Percentiles rank a stretch among this genome's conserved stretches.
Conservation (phyloP, 2,888 invertebrate genomes). For the Calliscelio sp. region DNA sequence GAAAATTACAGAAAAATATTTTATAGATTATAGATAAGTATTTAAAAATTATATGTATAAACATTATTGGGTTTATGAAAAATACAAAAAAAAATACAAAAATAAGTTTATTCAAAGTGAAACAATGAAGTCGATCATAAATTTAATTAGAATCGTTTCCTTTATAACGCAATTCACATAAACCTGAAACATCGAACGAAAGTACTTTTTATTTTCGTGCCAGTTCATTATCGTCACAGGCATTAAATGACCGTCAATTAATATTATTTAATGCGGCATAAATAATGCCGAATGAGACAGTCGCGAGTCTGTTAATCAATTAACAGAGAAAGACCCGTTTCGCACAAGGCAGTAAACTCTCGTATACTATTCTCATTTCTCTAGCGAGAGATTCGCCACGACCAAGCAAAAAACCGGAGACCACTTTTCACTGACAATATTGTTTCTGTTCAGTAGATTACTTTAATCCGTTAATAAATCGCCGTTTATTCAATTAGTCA, state of each 20-base stretch:
- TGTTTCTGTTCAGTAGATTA: neutral
- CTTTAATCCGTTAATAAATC: neutral
- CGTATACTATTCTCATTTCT: slow-evolving; percentile 48
- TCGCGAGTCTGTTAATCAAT: slow-evolving; percentile 48
- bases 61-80: no score
- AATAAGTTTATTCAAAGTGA: no score
- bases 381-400: slow-evolving; percentile 29
- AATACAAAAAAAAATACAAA: no score
- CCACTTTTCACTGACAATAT: slow-evolving; percentile 33
- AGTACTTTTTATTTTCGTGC: slow-evolving; percentile 25
- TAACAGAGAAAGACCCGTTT: slow-evolving; percentile 40
- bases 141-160: no score
- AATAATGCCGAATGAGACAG: slow-evolving; percentile 40
- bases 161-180: neutral
- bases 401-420: neutral
- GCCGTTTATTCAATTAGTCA: neutral
- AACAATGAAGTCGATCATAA: no score
- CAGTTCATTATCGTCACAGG: slow-evolving; percentile 20
- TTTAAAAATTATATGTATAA: no score
- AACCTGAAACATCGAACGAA: neutral
- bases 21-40: no score
- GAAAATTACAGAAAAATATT: no score
- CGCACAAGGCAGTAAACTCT: slow-evolving; percentile 37
- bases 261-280: slow-evolving; percentile 44
- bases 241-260: slow-evolving; percentile 26